phyloP scores from a whole-genome alignment of 2,113 vertebrate genomes.

The Petaurus breviceps region DNA sequence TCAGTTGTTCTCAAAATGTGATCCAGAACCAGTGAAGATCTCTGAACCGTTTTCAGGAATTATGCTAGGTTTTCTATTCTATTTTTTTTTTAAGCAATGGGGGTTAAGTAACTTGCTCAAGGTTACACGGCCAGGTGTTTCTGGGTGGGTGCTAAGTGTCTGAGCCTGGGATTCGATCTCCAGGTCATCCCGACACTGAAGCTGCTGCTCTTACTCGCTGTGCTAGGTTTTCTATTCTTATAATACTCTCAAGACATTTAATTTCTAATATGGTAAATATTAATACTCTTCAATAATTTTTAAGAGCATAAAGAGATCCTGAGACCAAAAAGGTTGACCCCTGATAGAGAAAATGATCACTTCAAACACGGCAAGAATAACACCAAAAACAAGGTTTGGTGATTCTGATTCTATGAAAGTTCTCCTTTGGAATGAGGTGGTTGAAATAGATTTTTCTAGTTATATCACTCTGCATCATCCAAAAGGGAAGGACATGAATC shows the following conservation, averaged over 20 bases:
- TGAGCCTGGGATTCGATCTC: no score
- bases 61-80: no score
- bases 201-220: no score
- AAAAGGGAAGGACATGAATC: neutral
- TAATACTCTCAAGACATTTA: neutral
- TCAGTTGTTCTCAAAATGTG: neutral
- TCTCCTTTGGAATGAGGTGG: neutral
- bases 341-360: neutral
- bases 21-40: neutral
- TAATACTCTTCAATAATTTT: neutral
- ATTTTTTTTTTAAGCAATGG: no score
- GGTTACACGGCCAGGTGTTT: no score
- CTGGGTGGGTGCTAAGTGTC: no score
- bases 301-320: neutral
- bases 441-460: neutral
- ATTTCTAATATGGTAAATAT: neutral
- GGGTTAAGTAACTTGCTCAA: no score
- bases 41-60: neutral
- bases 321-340: neutral
- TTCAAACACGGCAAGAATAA: neutral
- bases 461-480: neutral
- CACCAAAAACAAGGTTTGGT: neutral
- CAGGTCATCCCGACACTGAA: no score
- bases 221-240: neutral
- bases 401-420: neutral